These are phyloP conservation scores for Serranus cabrilla DNA, from an alignment of 2,797 vertebrate genomes.

Conservation along the genomic window DNA sequence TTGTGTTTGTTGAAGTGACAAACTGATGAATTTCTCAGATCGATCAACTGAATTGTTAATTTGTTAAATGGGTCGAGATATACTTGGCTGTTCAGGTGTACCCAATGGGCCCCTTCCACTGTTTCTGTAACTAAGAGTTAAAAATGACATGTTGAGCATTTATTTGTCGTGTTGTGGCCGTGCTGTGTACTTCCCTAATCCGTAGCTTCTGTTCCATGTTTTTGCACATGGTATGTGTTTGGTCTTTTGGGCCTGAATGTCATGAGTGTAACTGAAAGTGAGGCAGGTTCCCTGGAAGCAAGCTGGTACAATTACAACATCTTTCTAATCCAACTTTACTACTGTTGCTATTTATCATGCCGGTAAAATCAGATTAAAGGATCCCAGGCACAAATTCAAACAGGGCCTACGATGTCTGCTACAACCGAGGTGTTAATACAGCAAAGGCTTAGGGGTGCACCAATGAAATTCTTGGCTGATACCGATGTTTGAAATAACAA, in stretches of 20 bases:
- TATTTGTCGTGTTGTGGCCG: slow-evolving; percentile 3
- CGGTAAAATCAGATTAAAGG: slow-evolving; percentile 25
- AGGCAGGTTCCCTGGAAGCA: slow-evolving; percentile 9
- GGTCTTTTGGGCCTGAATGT: slow-evolving; percentile 7
- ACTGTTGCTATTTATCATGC: not conserved
- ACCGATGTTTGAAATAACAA: too few species aligned
- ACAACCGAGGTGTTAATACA: not conserved
- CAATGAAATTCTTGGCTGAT: too few species aligned
- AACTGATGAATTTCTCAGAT: not conserved
- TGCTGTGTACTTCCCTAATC: slow-evolving; percentile 22
- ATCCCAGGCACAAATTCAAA: not conserved
- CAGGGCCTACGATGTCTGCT: not conserved
- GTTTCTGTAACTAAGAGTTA: not conserved
- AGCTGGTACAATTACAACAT: slow-evolving; percentile 8
- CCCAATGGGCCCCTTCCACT: too few species aligned
- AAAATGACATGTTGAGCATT: not conserved
- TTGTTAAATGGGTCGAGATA: not conserved
- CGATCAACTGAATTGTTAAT: not conserved
- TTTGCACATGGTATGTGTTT: slow-evolving; percentile 8
- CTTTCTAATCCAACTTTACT: slow-evolving; percentile 3
- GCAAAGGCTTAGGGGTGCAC: too few species aligned
- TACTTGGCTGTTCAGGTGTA: not conserved
- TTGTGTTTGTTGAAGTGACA: not conserved
- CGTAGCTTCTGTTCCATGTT: slow-evolving; percentile 11
- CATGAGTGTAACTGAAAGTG: slow-evolving; percentile 9